phyloP scores from a whole-genome alignment of 1,140 invertebrate genomes.

The Drosophila triauraria region DNA sequence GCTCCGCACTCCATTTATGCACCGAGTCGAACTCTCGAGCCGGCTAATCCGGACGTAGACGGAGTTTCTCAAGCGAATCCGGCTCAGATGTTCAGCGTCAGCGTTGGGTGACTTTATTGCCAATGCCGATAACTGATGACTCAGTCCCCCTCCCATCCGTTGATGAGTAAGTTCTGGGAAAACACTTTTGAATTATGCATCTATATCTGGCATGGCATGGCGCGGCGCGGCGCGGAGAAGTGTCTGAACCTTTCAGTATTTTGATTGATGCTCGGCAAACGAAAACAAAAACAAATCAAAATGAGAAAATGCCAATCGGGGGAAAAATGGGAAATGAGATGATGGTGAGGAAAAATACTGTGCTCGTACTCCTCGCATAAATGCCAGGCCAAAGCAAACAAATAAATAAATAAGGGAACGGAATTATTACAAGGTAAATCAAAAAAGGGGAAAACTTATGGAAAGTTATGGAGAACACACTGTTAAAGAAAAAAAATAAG shows the following conservation, averaged over 20 bases:
- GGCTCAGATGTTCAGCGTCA: slow-evolving; percentile 29
- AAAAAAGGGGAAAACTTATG: background rate
- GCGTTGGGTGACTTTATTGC: slow-evolving; percentile 37
- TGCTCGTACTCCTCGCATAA: background rate
- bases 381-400: slow-evolving; percentile 40
- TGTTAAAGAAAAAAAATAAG: slow-evolving; percentile 7
- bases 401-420: slow-evolving; percentile 60
- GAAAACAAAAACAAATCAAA: slow-evolving; percentile 54
- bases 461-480: background rate
- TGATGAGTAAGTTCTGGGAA: slow-evolving; percentile 24
- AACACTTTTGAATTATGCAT: slow-evolving; percentile 55
- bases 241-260: slow-evolving; percentile 38
- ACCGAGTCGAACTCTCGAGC: slow-evolving; percentile 1
- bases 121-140: slow-evolving; percentile 35
- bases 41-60: slow-evolving; percentile 18
- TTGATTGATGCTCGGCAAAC: slow-evolving; percentile 37
- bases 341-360: background rate
- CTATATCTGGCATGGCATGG: background rate
- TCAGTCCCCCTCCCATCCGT: slow-evolving; percentile 5
- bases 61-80: slow-evolving; percentile 16
- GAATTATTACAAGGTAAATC: slow-evolving; percentile 53
- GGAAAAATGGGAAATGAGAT: slow-evolving; percentile 18
- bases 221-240: background rate
- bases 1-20: slow-evolving; percentile 27
- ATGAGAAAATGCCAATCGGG: slow-evolving; percentile 42